phyloP scores from a whole-genome alignment of 2,113 vertebrate genomes.

The Rallus limicola region DNA sequence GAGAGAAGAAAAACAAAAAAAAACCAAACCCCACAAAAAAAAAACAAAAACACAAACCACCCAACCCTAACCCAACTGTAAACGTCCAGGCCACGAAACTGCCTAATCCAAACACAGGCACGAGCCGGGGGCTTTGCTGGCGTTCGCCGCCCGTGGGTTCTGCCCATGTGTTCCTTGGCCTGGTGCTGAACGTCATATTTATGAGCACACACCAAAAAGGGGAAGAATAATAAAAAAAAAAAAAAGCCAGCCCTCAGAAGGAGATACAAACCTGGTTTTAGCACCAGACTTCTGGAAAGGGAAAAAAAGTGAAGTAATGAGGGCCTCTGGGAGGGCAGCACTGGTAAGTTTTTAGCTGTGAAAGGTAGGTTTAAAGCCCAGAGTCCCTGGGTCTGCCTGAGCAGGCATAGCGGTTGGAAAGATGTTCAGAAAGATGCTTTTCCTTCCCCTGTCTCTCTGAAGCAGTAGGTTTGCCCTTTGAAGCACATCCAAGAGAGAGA shows the following conservation, averaged over 20 bases:
- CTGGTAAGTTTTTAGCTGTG: rapidly evolving
- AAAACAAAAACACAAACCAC: background rate
- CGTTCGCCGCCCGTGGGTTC: background rate
- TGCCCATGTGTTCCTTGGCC: constrained; percentile 34
- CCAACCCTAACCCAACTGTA: background rate
- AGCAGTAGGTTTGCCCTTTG: background rate
- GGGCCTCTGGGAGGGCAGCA: background rate
- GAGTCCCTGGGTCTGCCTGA: background rate
- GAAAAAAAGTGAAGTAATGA: background rate
- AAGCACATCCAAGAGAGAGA: background rate
- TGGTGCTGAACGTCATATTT: background rate
- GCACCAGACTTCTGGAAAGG: background rate
- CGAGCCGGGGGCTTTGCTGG: constrained; percentile 40
- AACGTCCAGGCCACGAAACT: constrained; percentile 37
- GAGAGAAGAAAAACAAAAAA: background rate
- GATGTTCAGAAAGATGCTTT: background rate
- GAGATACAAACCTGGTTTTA: background rate
- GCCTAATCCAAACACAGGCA: constrained; percentile 58
- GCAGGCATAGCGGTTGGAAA: rapidly evolving
- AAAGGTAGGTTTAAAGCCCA: background rate
- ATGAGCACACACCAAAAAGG: background rate
- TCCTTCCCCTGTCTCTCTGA: background rate
- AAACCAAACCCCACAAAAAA: background rate
- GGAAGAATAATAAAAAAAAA: background rate
- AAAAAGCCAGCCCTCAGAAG: background rate